Evolutionary conservation across 2,113 vertebrate genomes (phyloP).

Genomic region (Oryzias celebensis): DNA sequence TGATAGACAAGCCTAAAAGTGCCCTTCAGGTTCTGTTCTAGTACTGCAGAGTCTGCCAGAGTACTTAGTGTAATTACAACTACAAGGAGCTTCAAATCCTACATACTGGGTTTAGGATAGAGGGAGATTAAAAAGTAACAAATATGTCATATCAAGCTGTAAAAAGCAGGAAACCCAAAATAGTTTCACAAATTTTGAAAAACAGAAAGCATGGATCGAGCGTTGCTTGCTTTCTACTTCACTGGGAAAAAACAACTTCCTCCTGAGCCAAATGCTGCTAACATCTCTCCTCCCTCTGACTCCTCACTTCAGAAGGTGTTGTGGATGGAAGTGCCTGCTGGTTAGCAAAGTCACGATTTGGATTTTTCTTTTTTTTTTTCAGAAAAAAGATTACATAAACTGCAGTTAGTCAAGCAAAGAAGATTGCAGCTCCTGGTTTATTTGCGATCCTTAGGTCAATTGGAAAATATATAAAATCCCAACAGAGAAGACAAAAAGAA

Average conservation of each 20-base stretch:
- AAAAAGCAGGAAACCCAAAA: neutral
- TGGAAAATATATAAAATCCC: too few species aligned
- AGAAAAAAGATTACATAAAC: neutral
- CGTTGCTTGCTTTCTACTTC: too few species aligned
- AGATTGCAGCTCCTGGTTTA: too few species aligned
- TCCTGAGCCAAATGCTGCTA: neutral
- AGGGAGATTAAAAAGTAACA: neutral
- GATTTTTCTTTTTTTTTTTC: neutral
- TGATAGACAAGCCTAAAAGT: too few species aligned
- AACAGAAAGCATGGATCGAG: too few species aligned
- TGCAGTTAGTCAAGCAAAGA: slow-evolving; percentile 13
- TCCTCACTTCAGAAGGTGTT: neutral
- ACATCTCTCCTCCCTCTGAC: neutral
- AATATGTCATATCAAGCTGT: too few species aligned
- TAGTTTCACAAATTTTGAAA: too few species aligned
- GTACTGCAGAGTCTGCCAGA: neutral
- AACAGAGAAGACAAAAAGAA: too few species aligned
- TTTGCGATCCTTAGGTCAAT: too few species aligned
- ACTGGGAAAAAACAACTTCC: too few species aligned
- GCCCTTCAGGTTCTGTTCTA: neutral
- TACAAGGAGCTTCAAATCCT: slow-evolving; percentile 1
- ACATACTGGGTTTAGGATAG: neutral
- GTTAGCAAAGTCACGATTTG: neutral
- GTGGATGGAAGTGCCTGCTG: slow-evolving; percentile 2
- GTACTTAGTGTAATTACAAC: slow-evolving; percentile 36